Evolutionary conservation across 2,797 vertebrate genomes (phyloP).

Genomic region (Sebastes nivosus): DNA sequence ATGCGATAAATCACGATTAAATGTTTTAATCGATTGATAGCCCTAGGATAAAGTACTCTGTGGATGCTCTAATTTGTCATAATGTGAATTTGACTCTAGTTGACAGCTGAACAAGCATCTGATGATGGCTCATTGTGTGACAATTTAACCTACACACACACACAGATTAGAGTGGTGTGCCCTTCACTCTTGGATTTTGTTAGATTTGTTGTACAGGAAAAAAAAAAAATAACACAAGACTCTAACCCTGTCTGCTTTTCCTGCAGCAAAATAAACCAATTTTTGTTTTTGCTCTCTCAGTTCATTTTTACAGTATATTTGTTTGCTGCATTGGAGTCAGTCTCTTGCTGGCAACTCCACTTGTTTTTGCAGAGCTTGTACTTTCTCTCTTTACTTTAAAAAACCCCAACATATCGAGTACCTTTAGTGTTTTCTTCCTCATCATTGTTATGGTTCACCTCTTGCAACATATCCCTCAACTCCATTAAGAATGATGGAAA

Average conservation of each 20-base stretch:
- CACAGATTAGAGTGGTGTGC: neutral
- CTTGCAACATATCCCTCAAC: slow-evolving; percentile 3
- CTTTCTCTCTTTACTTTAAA: neutral
- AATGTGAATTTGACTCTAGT: neutral
- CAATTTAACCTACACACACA: neutral
- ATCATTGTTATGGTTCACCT: slow-evolving; percentile 5
- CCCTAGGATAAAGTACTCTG: neutral
- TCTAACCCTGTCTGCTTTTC: neutral
- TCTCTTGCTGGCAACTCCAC: neutral
- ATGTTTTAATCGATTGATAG: no score
- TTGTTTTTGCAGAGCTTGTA: neutral
- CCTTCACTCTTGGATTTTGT: neutral
- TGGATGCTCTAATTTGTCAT: neutral
- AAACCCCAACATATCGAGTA: neutral
- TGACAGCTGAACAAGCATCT: neutral
- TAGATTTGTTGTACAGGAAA: neutral
- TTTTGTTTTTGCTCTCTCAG: neutral
- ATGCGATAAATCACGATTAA: no score
- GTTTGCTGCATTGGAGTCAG: neutral
- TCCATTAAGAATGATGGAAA: neutral
- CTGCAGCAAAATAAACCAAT: neutral
- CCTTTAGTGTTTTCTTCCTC: neutral
- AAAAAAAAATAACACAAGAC: slow-evolving; percentile 6
- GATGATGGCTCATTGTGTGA: neutral
- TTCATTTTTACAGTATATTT: neutral